Evolutionary conservation across 2,797 vertebrate genomes (phyloP).

Genomic region (Menidia menidia): DNA sequence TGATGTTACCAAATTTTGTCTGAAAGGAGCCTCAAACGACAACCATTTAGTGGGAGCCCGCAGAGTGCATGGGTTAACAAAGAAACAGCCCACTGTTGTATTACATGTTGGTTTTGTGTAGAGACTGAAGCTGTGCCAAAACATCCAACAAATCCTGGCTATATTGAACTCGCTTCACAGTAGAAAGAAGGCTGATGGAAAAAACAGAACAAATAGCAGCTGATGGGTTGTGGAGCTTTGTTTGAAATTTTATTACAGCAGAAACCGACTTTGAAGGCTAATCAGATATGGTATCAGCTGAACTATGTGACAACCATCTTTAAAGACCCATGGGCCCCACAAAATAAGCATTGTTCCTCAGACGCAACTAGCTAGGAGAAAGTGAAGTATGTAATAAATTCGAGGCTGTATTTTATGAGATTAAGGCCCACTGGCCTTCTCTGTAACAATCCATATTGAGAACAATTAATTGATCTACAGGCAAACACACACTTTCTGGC

Average conservation of each 20-base stretch:
- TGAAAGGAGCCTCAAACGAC: no score
- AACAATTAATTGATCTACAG: conserved; percentile 12
- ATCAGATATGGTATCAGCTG: conserved; percentile 28
- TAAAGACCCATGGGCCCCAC: not conserved
- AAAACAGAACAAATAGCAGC: conserved; percentile 11
- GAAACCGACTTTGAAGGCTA: conserved; percentile 3
- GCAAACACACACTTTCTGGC: not conserved
- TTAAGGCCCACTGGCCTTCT: not conserved
- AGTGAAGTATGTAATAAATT: not conserved
- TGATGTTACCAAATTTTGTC: no score
- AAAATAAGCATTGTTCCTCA: no score
- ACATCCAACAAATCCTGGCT: no score
- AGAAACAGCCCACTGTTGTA: no score
- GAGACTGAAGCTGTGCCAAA: no score
- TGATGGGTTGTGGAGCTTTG: conserved; percentile 21
- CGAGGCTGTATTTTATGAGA: not conserved
- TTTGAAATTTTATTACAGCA: conserved; percentile 31
- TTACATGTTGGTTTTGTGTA: no score
- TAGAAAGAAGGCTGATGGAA: not conserved
- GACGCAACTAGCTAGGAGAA: not conserved
- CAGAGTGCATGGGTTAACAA: no score
- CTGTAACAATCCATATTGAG: not conserved
- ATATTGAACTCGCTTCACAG: no score
- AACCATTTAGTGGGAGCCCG: no score
- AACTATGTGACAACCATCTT: not conserved